Evolutionary conservation across 2,797 vertebrate species (phyloP), one percentile per base, ranked within the genome.

Genomic region (Agapornis canus): DNA sequence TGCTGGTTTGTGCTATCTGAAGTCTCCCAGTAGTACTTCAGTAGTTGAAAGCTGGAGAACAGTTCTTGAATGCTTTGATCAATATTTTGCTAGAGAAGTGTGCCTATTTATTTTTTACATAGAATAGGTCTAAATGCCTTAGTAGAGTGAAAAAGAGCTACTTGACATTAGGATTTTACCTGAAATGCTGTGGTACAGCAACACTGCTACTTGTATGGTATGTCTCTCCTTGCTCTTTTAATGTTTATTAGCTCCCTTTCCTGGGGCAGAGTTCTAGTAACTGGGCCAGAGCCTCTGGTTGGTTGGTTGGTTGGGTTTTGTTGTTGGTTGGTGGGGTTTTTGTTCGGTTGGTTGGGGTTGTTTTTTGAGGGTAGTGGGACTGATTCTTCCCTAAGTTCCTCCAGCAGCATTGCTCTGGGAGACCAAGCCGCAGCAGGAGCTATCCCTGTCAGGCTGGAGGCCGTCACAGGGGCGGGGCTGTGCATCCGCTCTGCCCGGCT

Each of bases 121-220:
- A 17, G 6, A 13, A 1, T 70, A 7, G 43, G 54, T 45, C 19
- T 60, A 5, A 65, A 32, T 35, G 0, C 22, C 8, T 29, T 35
- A 6, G 13, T n/a, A 27, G 25, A 60, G 25, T 77, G 23, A 57
- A 43, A 63, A 49, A 7, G 4, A 12, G 9, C 1, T 39, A 3
- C 1, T 19, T 22, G 14, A 32, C 9, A 1, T 0, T 9, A 14
- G 21, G 10, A 10, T 47, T 60, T 71, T 51, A 18, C 6, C 9
- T 42, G 45, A 19, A 8, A 8, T 27, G 16, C 27, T 75, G 39
- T 7, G 13, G 27, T 31, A 2, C 25, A n/a, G 25, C n/a, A 25
- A 13, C 10, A 1, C 16, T 68, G n/a, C 22, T 45, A 0, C 10
- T 63, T 22, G 7, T 45, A 0, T 26, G 48, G 9, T 21, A 8